Evolutionary conservation across 2,797 vertebrate genomes (phyloP).

Genomic region (Scomberomorus guttatus): DNA sequence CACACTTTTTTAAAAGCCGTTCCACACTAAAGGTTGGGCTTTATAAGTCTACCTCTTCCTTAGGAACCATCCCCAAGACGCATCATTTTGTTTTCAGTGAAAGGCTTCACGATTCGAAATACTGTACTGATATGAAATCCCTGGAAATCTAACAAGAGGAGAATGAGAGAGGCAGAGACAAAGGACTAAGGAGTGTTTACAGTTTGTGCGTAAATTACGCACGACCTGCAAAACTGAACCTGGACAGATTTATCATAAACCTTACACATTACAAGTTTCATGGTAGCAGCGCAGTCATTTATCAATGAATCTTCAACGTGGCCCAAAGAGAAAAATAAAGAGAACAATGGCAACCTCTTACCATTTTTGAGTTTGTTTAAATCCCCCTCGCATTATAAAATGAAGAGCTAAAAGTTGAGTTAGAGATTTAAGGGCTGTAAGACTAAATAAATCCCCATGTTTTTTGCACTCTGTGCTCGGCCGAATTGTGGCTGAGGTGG

Average conservation of each 20-base stretch:
- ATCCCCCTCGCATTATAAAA: background rate
- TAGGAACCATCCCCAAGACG: background rate
- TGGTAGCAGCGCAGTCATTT: background rate
- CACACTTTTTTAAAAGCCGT: background rate
- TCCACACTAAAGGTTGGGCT: background rate
- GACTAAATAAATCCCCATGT: conserved; percentile 40
- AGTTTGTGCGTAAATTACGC: conserved; percentile 64
- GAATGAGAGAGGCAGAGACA: background rate
- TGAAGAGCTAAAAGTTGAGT: conserved; percentile 21
- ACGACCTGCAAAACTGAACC: background rate
- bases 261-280: background rate
- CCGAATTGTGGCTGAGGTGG: conserved; percentile 72
- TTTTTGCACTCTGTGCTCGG: conserved; percentile 63
- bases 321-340: background rate
- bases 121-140: background rate
- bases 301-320: background rate
- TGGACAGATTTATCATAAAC: background rate
- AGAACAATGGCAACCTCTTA: background rate
- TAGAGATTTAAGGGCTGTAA: conserved; percentile 8
- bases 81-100: background rate
- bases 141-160: background rate
- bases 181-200: no score
- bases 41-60: background rate
- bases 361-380: background rate
- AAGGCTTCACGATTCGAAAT: background rate